Conservation (phyloP, 2,888 invertebrate species). For the Mimumesa dahlbomi region DNA sequence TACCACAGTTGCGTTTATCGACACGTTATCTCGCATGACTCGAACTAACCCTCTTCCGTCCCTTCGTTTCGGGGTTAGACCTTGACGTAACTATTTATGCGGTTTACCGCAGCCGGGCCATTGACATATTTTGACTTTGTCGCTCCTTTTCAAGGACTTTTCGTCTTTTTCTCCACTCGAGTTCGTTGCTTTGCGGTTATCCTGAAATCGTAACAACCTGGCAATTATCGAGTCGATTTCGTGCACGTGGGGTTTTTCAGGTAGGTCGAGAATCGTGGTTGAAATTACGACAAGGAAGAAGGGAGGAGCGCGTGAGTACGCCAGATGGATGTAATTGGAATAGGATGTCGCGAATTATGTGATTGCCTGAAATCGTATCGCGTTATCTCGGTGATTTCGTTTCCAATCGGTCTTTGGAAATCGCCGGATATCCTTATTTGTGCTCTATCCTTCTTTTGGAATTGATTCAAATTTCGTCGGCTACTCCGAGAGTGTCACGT, state of each 20-base stretch:
- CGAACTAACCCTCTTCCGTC: slow-evolving; percentile 55
- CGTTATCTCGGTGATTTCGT: slow-evolving; percentile 67
- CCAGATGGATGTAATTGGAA: slow-evolving; percentile 67
- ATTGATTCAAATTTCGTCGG: slow-evolving; percentile 18
- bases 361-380: slow-evolving; percentile 42
- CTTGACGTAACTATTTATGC: slow-evolving; percentile 59
- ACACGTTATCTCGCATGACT: slow-evolving; percentile 78
- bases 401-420: slow-evolving; percentile 54
- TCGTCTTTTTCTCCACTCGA: background rate
- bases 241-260: slow-evolving; percentile 17
- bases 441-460: background rate
- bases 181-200: slow-evolving; percentile 55
- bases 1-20: slow-evolving; percentile 68
- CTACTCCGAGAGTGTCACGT: too few relatives aligned
- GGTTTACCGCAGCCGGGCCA: slow-evolving; percentile 75
- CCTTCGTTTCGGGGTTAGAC: slow-evolving; percentile 28
- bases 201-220: slow-evolving; percentile 8
- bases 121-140: slow-evolving; percentile 78
- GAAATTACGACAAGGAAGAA: slow-evolving; percentile 5
- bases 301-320: slow-evolving; percentile 19
- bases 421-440: slow-evolving; percentile 55
- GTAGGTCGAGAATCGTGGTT: background rate
- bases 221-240: slow-evolving; percentile 37
- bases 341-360: slow-evolving; percentile 67
- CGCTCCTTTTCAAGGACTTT: slow-evolving; percentile 39